These are phyloP conservation scores for Oceanodroma leucorhoa DNA, from an alignment of 2,797 vertebrate species.

Conservation along the genomic window DNA sequence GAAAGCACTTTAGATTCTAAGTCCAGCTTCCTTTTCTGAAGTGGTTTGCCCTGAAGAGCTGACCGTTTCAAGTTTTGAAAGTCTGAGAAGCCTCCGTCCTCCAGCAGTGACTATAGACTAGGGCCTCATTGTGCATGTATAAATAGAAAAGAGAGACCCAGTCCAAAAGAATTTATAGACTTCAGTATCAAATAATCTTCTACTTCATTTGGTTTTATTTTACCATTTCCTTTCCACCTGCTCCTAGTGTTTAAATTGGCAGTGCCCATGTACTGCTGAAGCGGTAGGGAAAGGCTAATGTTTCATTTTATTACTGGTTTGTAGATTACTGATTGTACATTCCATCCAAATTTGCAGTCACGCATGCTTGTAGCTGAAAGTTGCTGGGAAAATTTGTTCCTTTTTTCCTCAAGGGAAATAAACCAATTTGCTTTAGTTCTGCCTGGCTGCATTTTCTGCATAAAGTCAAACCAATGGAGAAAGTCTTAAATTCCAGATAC, in stretches of 20 bases:
- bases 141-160: neutral
- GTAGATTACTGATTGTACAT: conserved; percentile 43
- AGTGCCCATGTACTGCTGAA: neutral
- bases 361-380: conserved; percentile 54
- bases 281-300: conserved; percentile 20
- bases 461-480: conserved; percentile 58
- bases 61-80: neutral
- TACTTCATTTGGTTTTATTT: neutral
- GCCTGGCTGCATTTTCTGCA: conserved; percentile 77
- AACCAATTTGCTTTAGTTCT: conserved; percentile 82
- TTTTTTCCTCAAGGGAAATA: conserved; percentile 72
- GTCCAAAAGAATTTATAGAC: neutral
- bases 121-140: neutral
- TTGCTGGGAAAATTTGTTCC: conserved; percentile 75
- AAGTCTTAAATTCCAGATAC: conserved; percentile 37
- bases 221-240: conserved; percentile 21
- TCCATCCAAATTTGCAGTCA: conserved; percentile 52
- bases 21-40: neutral
- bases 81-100: neutral
- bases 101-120: neutral
- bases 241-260: conserved; percentile 41
- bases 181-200: neutral
- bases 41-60: neutral
- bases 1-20: neutral
- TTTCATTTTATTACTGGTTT: conserved; percentile 63